Evolutionary conservation across 2,888 invertebrate species (phyloP).

Genomic region (Euspilapteryx auroguttella): DNA sequence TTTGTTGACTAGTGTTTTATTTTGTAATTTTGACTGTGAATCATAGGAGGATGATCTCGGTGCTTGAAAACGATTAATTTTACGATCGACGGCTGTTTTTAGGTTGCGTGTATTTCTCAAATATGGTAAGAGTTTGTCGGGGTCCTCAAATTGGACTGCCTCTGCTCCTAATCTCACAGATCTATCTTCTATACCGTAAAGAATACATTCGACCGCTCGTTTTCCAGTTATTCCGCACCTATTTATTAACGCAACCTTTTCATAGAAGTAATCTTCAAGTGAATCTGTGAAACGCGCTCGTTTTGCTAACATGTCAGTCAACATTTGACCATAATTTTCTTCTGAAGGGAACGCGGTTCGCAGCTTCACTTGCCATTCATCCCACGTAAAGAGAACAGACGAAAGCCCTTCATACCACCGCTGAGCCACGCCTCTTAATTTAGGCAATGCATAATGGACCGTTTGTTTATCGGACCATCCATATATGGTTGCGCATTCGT

Average conservation of each 20-base stretch:
- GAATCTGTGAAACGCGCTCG: constrained; percentile 9
- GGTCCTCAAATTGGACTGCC: constrained; percentile 8
- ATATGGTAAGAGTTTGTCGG: constrained; percentile 9
- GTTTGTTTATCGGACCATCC: constrained; percentile 11
- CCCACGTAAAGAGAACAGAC: constrained; percentile 11
- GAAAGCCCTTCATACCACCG: constrained; percentile 11
- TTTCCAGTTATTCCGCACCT: constrained; percentile 7
- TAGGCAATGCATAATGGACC: constrained; percentile 10
- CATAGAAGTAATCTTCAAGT: constrained; percentile 9
- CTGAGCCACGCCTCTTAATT: constrained; percentile 10
- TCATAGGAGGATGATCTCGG: background rate
- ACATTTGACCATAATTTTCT: constrained; percentile 11
- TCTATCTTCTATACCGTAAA: constrained; percentile 10
- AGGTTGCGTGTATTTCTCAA: constrained; percentile 5
- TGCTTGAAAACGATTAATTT: too few relatives aligned
- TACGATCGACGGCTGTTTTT: background rate
- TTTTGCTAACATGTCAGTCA: constrained; percentile 12
- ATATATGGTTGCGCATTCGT: constrained; percentile 10
- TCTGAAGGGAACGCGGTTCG: constrained; percentile 11
- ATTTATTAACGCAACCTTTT: constrained; percentile 7
- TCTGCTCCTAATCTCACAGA: constrained; percentile 9
- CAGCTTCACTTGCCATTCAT: constrained; percentile 13
- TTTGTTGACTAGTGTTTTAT: background rate
- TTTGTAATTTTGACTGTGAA: background rate
- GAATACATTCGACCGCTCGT: constrained; percentile 10